A percentile compares a stretch with the other conserved stretches of the same genome.
phyloP scores from a whole-genome alignment of 2,113 vertebrate genomes.

The Sceloporus undulatus region DNA sequence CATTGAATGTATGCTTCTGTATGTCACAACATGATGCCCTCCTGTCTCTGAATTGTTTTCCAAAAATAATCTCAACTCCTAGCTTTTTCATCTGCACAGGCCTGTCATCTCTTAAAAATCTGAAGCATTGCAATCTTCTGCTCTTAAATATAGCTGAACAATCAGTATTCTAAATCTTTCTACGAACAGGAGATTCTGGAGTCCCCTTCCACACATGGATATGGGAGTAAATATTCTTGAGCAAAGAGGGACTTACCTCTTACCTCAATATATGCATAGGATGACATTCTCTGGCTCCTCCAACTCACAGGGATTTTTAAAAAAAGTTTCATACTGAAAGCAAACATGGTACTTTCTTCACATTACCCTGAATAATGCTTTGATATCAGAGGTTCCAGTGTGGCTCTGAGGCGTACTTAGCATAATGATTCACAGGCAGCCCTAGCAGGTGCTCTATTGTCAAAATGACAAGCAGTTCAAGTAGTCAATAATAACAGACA shows the following conservation, averaged over 20 bases:
- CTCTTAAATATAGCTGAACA: neutral
- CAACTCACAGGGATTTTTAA: neutral
- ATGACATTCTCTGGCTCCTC: neutral
- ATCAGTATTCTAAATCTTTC: neutral
- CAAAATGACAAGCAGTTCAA: neutral
- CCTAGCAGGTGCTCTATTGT: neutral
- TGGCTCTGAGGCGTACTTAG: neutral
- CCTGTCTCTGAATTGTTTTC: no score
- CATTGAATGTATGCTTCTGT: no score
- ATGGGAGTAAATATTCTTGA: neutral
- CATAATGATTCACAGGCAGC: neutral
- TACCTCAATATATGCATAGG: neutral
- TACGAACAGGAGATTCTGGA: neutral
- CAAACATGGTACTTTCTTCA: neutral
- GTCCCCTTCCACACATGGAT: neutral
- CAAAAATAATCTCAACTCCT: neutral
- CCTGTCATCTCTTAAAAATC: neutral
- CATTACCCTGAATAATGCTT: neutral
- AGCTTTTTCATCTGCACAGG: neutral
- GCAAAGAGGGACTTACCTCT: neutral
- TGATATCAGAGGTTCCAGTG: neutral
- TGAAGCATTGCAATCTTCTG: neutral
- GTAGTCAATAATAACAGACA: neutral
- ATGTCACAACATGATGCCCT: no score
- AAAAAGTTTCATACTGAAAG: neutral